phyloP scores from a whole-genome alignment of 2,113 vertebrate genomes.

The Arizona elegans region DNA sequence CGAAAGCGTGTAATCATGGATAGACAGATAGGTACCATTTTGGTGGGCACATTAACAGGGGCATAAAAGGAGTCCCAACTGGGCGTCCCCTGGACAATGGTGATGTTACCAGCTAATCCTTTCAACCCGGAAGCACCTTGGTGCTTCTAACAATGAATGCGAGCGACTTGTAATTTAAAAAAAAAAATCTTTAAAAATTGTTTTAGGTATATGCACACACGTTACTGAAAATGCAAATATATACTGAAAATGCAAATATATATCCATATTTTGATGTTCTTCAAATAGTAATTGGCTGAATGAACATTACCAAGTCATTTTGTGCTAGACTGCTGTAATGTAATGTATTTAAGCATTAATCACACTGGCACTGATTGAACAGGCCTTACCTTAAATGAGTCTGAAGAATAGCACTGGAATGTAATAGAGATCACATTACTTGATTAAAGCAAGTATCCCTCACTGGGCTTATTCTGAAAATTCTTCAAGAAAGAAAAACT shows the following conservation, averaged over 20 bases:
- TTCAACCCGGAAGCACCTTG: not conserved
- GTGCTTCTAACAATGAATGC: not conserved
- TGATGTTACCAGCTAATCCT: not conserved
- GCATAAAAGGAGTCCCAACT: not conserved
- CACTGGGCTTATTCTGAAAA: not conserved
- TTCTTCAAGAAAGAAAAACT: not conserved
- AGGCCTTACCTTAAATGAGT: not conserved
- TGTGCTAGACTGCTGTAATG: not conserved
- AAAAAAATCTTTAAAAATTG: not conserved
- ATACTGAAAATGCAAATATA: not conserved
- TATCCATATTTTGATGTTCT: not conserved
- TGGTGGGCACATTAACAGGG: not conserved
- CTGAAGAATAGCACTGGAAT: not conserved
- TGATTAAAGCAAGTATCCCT: not conserved
- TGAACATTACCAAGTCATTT: not conserved
- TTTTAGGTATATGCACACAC: not conserved
- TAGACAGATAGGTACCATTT: not conserved
- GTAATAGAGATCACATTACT: not conserved
- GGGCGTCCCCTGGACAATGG: not conserved
- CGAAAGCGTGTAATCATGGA: not conserved
- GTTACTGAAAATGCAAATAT: not conserved
- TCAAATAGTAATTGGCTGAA: slow-evolving; percentile 1
- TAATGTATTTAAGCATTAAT: not conserved
- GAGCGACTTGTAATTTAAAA: not conserved
- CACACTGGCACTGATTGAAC: not conserved